Conservation (phyloP, 2,113 vertebrate genomes). For the Onychostruthus taczanowskii region DNA sequence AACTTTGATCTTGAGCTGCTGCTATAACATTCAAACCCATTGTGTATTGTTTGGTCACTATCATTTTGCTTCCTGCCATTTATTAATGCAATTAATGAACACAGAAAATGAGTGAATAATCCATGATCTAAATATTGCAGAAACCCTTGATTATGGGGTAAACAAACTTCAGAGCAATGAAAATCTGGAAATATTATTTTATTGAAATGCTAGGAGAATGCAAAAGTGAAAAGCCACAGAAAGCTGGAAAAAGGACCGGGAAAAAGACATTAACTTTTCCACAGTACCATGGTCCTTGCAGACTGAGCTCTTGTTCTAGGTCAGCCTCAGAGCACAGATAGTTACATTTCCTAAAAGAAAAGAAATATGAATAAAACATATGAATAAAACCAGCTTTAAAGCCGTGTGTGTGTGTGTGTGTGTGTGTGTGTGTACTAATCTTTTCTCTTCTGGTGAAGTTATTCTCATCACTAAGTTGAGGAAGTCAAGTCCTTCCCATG, state of each 20-base stretch:
- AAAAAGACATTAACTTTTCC: neutral
- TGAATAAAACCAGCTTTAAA: neutral
- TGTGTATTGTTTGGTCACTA: neutral
- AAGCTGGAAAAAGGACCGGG: neutral
- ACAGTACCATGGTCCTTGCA: neutral
- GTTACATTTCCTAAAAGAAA: neutral
- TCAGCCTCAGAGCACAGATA: neutral
- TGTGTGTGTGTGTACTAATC: neutral
- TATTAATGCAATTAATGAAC: neutral
- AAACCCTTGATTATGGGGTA: neutral
- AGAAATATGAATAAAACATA: neutral
- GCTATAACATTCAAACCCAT: neutral
- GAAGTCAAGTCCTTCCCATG: neutral
- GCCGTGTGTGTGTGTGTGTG: neutral
- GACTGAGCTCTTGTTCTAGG: neutral
- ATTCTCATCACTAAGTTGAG: neutral
- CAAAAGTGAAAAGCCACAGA: neutral
- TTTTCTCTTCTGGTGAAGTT: neutral
- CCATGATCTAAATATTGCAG: neutral
- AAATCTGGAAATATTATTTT: neutral
- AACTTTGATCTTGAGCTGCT: neutral
- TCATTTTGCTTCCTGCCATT: neutral
- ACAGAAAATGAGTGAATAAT: neutral
- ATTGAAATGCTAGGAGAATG: neutral
- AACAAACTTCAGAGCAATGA: neutral